Percentiles rank a stretch among this genome's conserved stretches.
Evolutionary conservation across 2,113 vertebrate species (phyloP).

Genomic region (Rhagologus leucostigma): DNA sequence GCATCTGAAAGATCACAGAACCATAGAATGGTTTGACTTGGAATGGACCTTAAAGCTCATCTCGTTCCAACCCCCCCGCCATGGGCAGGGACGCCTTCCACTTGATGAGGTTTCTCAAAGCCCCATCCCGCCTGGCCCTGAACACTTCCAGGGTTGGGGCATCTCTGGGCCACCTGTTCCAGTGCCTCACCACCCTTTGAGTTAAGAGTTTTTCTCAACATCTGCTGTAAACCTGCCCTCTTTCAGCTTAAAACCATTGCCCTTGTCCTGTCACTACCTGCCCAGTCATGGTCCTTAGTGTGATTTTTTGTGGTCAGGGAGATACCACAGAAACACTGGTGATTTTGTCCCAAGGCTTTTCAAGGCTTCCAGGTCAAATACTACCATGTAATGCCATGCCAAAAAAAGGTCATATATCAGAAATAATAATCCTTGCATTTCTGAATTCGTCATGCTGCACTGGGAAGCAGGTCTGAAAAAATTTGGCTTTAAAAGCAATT

Average conservation of each 20-base stretch:
- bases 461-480: neutral
- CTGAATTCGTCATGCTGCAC: neutral
- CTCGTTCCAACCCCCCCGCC: fast-evolving
- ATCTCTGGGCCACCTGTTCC: neutral
- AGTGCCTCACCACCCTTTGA: neutral
- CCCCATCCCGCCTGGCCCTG: neutral
- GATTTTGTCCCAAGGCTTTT: neutral
- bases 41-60: neutral
- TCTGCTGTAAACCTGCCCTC: fast-evolving
- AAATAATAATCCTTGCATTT: neutral
- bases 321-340: neutral
- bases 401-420: neutral
- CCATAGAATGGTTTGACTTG: neutral
- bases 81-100: neutral
- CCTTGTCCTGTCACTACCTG: neutral
- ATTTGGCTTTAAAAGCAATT: neutral
- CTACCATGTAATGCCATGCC: neutral
- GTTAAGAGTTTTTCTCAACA: neutral
- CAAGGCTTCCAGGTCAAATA: neutral
- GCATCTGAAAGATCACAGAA: neutral
- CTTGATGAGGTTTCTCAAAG: neutral
- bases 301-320: neutral
- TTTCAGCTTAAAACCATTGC: neutral
- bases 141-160: neutral
- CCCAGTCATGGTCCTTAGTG: neutral